Base-by-base conservation (phyloP, 2,113 vertebrate genomes). In the Spheniscus mendiculus region DNA sequence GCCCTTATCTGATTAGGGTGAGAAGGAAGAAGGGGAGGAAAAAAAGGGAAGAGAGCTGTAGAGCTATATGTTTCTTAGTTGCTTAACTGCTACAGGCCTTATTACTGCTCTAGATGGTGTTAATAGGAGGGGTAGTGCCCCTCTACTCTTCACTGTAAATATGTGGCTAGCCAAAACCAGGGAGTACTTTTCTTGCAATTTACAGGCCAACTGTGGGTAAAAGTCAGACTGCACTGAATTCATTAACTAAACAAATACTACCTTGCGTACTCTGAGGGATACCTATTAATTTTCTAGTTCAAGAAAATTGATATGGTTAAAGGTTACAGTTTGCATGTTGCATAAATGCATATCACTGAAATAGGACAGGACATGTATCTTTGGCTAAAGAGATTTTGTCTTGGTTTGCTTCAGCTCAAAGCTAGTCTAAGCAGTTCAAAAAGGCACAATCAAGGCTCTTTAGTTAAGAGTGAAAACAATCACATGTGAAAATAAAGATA, bases 121-220 rank as follows among this genome's bases (percentile, higher is more conserved):
- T 56, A 22, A 23, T 1, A 26, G 15, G 23, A 55, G 26, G 9
- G 3, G 2, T 27, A 56, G 19, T 1, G 10, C 3, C 6, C 10
- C 32, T 59, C 9, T 55, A 4, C 11, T 6, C 20, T 59, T 72
- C 52, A 29, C 19, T 50, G 20, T 15, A 18, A 45, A 45, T 40
- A 34, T 2, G 5, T 7, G 3, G 40, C 10, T 13, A n/a, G 44
- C 5, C 21, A 71, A 83, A 79, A 53, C 0, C 7, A 50, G 13
- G 11, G 80, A 52, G 8, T 61, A 47, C 1, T 52, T 66, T 44
- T 59, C 8, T 56, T 58, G 10, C 12, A 44, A 49, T 52, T 80
- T 70, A 53, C 20, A 29, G 23, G 6, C 3, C 10, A 36, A 0
- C 11, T 63, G n/a, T 27, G n/a, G 12, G 16, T 53, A 63, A 69